These are phyloP conservation scores for Columba livia DNA, from an alignment of 2,113 vertebrate species.

Conservation along the genomic window DNA sequence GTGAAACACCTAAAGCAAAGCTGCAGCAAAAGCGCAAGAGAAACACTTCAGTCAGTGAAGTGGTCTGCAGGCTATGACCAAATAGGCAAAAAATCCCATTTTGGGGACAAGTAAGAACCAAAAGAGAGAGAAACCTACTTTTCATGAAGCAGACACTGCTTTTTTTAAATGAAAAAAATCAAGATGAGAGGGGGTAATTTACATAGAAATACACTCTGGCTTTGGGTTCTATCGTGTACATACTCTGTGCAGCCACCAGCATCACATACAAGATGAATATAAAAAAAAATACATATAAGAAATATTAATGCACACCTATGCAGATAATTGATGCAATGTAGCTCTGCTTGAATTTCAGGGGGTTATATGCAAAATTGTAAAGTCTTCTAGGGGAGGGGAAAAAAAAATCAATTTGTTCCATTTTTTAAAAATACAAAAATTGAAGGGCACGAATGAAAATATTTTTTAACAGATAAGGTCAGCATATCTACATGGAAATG, in stretches of 20 bases:
- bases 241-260: neutral
- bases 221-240: neutral
- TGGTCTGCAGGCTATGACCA: neutral
- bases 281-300: neutral
- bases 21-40: neutral
- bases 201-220: neutral
- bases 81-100: neutral
- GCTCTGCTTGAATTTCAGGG: neutral
- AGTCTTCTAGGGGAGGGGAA: neutral
- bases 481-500: neutral
- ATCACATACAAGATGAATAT: neutral
- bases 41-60: neutral
- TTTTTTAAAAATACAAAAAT: neutral
- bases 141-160: neutral
- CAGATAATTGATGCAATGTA: neutral
- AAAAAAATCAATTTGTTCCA: neutral
- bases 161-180: neutral
- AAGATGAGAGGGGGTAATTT: neutral
- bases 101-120: neutral
- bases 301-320: neutral
- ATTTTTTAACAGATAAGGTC: neutral
- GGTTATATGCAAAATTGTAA: neutral
- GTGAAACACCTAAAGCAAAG: neutral
- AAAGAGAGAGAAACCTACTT: neutral
- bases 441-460: neutral